Percentiles rank a stretch among this genome's conserved stretches.
phyloP scores from a whole-genome alignment of 2,113 vertebrate species.

The Mixornis gularis region DNA sequence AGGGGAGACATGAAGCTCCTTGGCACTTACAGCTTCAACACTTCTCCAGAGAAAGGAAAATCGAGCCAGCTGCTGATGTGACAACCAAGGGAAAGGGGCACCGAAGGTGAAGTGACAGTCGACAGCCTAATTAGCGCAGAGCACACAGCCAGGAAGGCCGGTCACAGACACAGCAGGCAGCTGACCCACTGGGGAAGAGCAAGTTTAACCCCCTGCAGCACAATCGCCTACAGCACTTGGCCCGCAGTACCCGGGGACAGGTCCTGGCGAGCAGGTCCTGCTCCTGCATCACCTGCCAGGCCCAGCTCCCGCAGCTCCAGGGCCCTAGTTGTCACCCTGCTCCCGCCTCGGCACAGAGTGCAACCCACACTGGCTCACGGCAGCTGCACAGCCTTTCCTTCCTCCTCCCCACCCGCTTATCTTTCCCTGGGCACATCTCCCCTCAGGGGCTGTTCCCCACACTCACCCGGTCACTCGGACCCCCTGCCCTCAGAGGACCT shows the following conservation, averaged over 20 bases:
- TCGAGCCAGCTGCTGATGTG: rapidly evolving
- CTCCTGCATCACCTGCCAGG: neutral
- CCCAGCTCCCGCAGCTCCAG: neutral
- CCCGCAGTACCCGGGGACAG: rapidly evolving
- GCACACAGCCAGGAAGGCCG: neutral
- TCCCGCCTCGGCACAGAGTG: neutral
- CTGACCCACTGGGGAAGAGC: neutral
- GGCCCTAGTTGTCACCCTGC: neutral
- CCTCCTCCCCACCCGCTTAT: rapidly evolving
- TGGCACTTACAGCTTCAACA: neutral
- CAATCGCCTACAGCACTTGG: rapidly evolving
- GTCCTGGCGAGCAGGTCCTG: neutral
- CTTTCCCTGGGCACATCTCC: no score
- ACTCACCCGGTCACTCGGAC: rapidly evolving
- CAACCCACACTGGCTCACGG: neutral
- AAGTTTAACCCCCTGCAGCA: neutral
- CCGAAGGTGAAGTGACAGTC: neutral
- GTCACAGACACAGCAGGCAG: neutral
- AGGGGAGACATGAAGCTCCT: neutral
- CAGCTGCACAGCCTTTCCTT: neutral
- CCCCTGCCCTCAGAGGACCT: neutral
- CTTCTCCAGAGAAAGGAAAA: neutral
- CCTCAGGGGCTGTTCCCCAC: neutral
- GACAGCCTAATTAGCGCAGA: neutral
- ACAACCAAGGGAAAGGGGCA: neutral